These are phyloP conservation scores for Ibidorhyncha struthersii DNA, from an alignment of 2,113 vertebrate genomes.

Conservation along the genomic window DNA sequence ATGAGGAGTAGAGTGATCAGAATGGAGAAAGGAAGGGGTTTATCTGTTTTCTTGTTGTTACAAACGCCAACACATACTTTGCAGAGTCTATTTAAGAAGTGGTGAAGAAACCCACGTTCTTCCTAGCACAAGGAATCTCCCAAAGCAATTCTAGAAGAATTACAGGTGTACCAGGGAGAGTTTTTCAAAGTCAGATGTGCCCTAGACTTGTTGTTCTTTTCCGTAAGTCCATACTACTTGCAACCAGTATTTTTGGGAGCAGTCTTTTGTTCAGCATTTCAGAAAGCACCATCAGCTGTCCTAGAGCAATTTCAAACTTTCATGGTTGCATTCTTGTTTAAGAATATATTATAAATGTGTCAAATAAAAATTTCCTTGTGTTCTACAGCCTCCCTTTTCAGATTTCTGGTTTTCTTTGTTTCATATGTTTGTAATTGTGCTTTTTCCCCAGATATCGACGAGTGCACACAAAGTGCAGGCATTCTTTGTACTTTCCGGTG, in stretches of 20 bases:
- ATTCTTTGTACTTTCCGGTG: constrained; percentile 92
- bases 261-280: background rate
- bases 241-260: background rate
- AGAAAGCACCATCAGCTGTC: background rate
- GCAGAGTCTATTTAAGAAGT: background rate
- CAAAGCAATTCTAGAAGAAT: background rate
- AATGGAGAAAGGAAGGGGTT: background rate
- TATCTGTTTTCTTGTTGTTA: background rate
- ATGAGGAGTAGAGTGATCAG: background rate
- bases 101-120: background rate
- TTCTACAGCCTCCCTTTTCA: background rate
- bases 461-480: constrained; percentile 86
- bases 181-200: background rate
- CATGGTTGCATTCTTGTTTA: background rate
- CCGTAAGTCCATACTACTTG: background rate
- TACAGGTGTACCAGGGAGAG: background rate
- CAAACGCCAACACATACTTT: background rate
- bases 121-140: background rate
- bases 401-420: background rate
- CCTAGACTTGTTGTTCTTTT: background rate
- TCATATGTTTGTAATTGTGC: background rate
- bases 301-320: background rate
- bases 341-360: background rate
- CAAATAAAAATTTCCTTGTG: background rate
- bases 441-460: constrained; percentile 86